Base-by-base conservation (phyloP, 2,797 vertebrate genomes). In the Sebastes hubbsi region DNA sequence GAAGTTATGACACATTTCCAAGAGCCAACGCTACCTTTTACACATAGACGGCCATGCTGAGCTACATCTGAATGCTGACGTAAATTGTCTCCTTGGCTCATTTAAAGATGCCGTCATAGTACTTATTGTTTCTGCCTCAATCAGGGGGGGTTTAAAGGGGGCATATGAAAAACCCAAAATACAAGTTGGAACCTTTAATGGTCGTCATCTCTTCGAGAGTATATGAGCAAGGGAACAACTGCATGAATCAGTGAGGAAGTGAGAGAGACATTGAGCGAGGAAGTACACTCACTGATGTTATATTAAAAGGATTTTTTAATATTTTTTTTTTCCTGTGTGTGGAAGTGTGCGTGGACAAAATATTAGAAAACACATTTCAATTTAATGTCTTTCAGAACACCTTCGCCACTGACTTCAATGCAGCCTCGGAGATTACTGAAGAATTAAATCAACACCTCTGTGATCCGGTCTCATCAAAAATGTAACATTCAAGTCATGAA, bases 1-100 rank as follows among this genome's bases (percentile, higher is more conserved):
- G 46, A 65, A 59, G 30, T 74, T 56, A 82, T 60, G 84, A 89
- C 83, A 87, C 54, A 20, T 79, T 30, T 67, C 27, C 32, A 20
- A n/a, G 36, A 72, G 10, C 46, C 25, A 32, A 10, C 5, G 9
- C 14, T 32, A 38, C 65, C 42, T 77, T 83, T 84, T 49, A 2
- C 46, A 69, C 78, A 63, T 27, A 7, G 29, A 46, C 16, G n/a
- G 49, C 42, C 66, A 12, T 3, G 46, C 49, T 58, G 72, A 73
- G 55, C 27, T 74, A 8, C 70, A 60, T 56, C 72, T 77, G 52
- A 14, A 62, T 34, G 54, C 58, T 58, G n/a, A 68, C 36, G 63
- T 63, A 38, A 62, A 73, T 49, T 72, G 34, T 73, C 32, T 56
- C 27, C 49, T 38, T 24, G 38, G 13, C 54, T 78, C 58, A 6